phyloP scores from a whole-genome alignment of 2,113 vertebrate species.

The Balaeniceps rex region DNA sequence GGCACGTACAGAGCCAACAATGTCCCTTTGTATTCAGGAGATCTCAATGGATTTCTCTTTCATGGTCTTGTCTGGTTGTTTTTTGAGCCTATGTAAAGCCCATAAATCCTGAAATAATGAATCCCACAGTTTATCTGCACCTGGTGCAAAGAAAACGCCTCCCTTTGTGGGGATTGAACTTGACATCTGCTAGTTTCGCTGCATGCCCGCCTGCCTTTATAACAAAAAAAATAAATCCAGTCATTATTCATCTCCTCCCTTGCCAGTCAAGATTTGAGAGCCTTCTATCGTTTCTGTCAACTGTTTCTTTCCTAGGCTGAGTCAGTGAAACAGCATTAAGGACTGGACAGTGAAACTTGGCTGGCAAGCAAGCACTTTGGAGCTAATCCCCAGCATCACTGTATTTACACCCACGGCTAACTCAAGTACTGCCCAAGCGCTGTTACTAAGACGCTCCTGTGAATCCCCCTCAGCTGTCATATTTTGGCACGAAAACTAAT shows the following conservation, averaged over 20 bases:
- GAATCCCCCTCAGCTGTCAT: background rate
- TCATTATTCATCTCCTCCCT: background rate
- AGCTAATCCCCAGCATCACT: background rate
- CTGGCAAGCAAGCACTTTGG: accelerated
- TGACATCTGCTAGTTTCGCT: background rate
- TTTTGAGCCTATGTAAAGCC: constrained; percentile 38
- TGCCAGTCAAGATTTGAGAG: background rate
- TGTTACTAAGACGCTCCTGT: background rate
- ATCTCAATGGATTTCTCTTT: constrained; percentile 48
- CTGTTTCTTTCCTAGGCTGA: background rate
- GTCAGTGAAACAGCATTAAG: background rate
- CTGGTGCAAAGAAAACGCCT: constrained; percentile 8
- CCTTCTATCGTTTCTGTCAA: background rate
- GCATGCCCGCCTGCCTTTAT: background rate
- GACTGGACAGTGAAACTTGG: background rate
- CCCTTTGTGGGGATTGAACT: background rate
- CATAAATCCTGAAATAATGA: constrained; percentile 32
- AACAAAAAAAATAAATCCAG: background rate
- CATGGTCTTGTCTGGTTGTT: constrained; percentile 30
- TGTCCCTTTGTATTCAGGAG: background rate
- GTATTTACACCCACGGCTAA: background rate
- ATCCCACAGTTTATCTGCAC: constrained; percentile 11
- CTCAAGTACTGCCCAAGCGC: background rate
- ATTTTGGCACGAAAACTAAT: background rate
- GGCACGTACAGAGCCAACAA: constrained; percentile 35